Evolutionary conservation across 2,113 vertebrate genomes (phyloP).

Genomic region (Cranoglanis bouderius): DNA sequence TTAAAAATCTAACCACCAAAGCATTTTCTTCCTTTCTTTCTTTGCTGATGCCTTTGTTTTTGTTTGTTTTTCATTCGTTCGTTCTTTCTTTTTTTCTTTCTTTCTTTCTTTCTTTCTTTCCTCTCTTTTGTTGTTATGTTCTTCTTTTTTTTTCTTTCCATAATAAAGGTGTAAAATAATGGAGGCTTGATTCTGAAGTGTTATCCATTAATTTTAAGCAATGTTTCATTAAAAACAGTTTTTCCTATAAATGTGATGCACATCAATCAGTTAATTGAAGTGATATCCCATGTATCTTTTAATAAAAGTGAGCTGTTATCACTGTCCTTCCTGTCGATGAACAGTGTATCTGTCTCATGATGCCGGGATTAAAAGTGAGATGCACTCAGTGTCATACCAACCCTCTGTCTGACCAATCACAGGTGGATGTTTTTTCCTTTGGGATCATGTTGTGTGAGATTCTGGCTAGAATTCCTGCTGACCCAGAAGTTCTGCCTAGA

Average conservation of each 20-base stretch:
- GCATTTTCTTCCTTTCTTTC: not conserved
- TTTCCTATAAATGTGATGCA: not conserved
- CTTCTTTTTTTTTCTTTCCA: not conserved
- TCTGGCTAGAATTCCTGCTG: conserved; percentile 75
- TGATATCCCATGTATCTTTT: not conserved
- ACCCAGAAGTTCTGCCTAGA: conserved; percentile 76
- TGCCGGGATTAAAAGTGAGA: not conserved
- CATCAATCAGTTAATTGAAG: not conserved
- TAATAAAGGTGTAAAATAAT: not conserved
- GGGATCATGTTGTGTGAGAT: conserved; percentile 80
- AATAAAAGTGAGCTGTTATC: not conserved
- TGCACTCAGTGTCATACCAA: no score
- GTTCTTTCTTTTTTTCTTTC: not conserved
- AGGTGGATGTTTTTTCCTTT: conserved; percentile 81
- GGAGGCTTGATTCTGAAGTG: not conserved
- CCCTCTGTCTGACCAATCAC: conserved; percentile 17
- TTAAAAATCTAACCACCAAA: not conserved
- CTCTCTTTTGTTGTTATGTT: not conserved
- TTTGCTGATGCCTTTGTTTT: not conserved
- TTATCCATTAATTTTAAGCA: not conserved
- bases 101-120: not conserved
- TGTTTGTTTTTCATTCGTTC: not conserved
- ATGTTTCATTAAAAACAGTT: not conserved
- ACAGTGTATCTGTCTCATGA: not conserved
- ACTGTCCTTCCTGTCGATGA: not conserved